Evolutionary conservation across 2,113 vertebrate species (phyloP).

Genomic region (Aviceda subcristata): DNA sequence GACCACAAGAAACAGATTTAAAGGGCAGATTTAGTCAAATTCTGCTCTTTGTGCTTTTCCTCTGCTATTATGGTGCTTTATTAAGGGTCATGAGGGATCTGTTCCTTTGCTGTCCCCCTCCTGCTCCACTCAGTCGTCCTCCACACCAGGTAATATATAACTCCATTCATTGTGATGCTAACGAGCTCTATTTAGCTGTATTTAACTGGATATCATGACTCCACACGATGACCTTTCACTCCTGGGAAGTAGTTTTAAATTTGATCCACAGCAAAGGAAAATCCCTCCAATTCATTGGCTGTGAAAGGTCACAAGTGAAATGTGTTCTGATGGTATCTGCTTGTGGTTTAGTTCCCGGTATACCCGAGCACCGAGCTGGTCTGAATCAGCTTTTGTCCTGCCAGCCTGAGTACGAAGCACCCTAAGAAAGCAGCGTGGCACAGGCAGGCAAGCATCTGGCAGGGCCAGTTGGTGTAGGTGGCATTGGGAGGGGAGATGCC

Average conservation of each 20-base stretch:
- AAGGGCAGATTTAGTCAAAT: conserved; percentile 59
- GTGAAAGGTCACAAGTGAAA: conserved; percentile 83
- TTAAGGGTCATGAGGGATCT: conserved; percentile 57
- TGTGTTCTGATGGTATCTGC: conserved; percentile 82
- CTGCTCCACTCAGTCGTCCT: conserved; percentile 51
- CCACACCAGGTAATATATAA: conserved; percentile 78
- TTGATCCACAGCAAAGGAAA: conserved; percentile 78
- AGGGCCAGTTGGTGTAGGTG: background rate
- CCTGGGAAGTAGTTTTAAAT: conserved; percentile 83
- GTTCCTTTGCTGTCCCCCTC: background rate
- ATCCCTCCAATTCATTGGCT: conserved; percentile 79
- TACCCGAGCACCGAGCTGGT: conserved; percentile 70
- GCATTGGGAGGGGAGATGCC: background rate
- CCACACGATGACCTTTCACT: conserved; percentile 76
- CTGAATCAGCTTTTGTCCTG: conserved; percentile 78
- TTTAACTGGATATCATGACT: conserved; percentile 82
- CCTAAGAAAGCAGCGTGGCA: conserved; percentile 58
- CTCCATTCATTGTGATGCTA: conserved; percentile 81
- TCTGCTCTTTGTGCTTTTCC: conserved; percentile 52
- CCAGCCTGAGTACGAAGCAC: conserved; percentile 59
- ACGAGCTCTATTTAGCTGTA: conserved; percentile 81
- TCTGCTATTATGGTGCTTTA: conserved; percentile 38
- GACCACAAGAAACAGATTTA: conserved; percentile 55
- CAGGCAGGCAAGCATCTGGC: conserved; percentile 26
- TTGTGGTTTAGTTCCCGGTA: conserved; percentile 75